Percentiles rank a stretch among this genome's conserved stretches.
phyloP scores from a whole-genome alignment of 2,797 vertebrate genomes.

The Tragelaphus oryx region DNA sequence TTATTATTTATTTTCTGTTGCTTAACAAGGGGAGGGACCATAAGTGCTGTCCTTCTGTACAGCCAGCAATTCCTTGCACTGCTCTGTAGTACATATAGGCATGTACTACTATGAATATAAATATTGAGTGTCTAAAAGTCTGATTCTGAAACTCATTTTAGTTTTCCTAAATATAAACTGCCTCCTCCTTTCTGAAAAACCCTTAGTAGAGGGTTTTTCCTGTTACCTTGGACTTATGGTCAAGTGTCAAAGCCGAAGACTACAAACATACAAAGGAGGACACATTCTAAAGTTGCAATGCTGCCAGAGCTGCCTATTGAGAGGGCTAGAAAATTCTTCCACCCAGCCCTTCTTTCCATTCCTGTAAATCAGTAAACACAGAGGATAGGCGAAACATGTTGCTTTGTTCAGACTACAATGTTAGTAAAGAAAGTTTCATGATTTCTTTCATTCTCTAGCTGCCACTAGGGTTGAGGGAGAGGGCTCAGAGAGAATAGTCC shows the following conservation, averaged over 20 bases:
- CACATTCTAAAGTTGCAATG: background rate
- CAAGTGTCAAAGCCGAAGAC: background rate
- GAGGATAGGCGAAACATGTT: background rate
- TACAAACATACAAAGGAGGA: background rate
- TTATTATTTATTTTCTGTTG: background rate
- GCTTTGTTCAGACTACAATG: background rate
- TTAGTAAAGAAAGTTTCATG: background rate
- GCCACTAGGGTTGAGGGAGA: background rate
- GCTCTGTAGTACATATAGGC: too few relatives aligned
- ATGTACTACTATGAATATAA: background rate
- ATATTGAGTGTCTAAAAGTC: background rate
- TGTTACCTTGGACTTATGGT: background rate
- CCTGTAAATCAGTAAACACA: background rate
- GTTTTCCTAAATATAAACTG: background rate
- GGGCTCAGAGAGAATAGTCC: background rate
- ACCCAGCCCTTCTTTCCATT: background rate
- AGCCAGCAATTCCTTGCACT: background rate
- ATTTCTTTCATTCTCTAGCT: background rate
- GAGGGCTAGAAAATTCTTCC: background rate
- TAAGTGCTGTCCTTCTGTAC: background rate
- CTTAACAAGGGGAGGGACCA: background rate
- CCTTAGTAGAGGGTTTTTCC: background rate
- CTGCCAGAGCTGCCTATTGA: too few relatives aligned
- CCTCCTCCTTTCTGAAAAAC: background rate
- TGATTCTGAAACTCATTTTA: background rate